Evolutionary conservation across 2,797 vertebrate genomes (phyloP), one percentile per base, ranked within the genome.

Genomic region (Sorex maritimensis): DNA sequence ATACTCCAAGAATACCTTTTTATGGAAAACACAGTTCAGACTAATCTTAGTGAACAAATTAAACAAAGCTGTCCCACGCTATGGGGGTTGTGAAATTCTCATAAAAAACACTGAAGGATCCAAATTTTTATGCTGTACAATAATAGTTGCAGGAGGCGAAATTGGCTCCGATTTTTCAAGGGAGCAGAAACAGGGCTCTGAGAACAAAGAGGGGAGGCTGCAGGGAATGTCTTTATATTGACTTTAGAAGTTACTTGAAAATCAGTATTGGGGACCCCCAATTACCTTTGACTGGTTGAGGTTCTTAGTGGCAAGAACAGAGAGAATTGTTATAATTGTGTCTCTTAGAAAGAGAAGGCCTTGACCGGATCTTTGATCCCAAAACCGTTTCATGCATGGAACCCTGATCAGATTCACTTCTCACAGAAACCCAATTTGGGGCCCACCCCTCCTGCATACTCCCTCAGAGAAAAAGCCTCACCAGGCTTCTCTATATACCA

Each of bases 11-110:
- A 75, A 28, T 46, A 30, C 38, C 6, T 86, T 95, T 83, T 91
- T 93, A 93, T 75, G 93, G 84, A 96, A 92, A 91, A 46, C 11
- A 94, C 14, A 68, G 17, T 82, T 86, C 52, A 93, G 92, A 85
- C 6, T 91, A 95, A 86, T 85, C 86, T 74, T 88, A 94, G n/a
- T 88, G 78, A 94, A 15, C 84, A 58, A 91, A 94, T 61, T n/a
- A 71, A 94, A 95, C 69, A 24, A 94, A 96, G 26, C 0, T 15
- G 2, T 2, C 68, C 2, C 26, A 38, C 10, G 26, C 6, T 10
- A 2, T 75, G 65, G 58, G 46, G n/a, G 73, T 94, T 91, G 91
- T 94, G 92, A 67, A 61, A 82, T 83, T 73, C 0, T 7, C 21
- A 82, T 91, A 79, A 49, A 49, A 92, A 44, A 0, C 61, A n/a